Conservation (phyloP, 2,888 invertebrate genomes). For the Allolobophora icterica region DNA sequence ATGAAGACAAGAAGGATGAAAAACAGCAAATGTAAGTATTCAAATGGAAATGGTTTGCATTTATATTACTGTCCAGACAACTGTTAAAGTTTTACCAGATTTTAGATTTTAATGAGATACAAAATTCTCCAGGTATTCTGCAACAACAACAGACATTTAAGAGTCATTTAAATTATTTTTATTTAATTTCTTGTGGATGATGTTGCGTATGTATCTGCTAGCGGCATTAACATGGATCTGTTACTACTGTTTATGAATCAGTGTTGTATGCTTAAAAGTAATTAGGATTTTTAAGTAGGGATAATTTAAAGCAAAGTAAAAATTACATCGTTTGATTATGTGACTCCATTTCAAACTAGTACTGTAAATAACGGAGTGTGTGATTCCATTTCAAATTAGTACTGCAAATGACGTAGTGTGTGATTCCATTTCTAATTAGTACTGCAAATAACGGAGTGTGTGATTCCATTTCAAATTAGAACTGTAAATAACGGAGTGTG, state of each 20-base stretch:
- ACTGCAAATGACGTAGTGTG: not conserved
- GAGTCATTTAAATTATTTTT: not conserved
- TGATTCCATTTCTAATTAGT: not conserved
- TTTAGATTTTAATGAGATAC: not conserved
- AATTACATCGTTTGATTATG: too few relatives aligned
- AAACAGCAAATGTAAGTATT: slow-evolving; percentile 42
- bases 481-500: not conserved
- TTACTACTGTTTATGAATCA: not conserved
- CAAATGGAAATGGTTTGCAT: not conserved
- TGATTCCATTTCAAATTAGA: not conserved
- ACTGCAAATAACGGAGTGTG: not conserved
- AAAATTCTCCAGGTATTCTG: not conserved
- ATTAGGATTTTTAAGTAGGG: not conserved
- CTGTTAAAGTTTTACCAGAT: not conserved
- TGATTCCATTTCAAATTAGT: not conserved
- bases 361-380: not conserved
- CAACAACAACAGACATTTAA: not conserved
- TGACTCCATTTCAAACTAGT: not conserved
- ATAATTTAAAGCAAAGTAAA: not conserved
- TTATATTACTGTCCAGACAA: not conserved
- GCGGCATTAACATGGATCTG: not conserved
- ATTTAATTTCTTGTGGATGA: not conserved
- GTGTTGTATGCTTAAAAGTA: not conserved
- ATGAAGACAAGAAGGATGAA: slow-evolving; percentile 44
- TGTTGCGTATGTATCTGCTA: not conserved